A percentile compares a stretch with the other conserved stretches of the same genome.
Evolutionary conservation across 1,140 invertebrate species (phyloP).

Genomic region (Onthophagus taurus): DNA sequence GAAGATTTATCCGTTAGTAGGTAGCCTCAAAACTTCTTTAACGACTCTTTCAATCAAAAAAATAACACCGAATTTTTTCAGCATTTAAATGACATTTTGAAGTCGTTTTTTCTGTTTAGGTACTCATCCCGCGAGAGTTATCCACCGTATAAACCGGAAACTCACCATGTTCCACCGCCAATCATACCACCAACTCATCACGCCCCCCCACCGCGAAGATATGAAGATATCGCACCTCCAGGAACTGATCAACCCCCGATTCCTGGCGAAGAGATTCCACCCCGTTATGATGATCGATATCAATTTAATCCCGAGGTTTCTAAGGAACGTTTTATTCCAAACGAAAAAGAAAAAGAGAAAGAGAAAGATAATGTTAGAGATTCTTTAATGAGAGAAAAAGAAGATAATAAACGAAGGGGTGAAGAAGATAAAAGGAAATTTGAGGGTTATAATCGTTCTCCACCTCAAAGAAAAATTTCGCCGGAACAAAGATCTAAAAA

Average conservation of each 20-base stretch:
- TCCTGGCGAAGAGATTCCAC: conserved; percentile 30
- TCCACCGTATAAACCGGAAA: background rate
- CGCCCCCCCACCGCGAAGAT: conserved; percentile 21
- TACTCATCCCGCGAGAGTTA: conserved; percentile 3
- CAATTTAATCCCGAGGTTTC: conserved; percentile 10
- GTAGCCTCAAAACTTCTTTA: too few relatives aligned
- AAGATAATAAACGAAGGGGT: conserved; percentile 7
- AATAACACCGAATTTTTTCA: too few relatives aligned
- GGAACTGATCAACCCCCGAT: conserved; percentile 34
- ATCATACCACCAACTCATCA: conserved; percentile 19
- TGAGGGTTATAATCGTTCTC: conserved; percentile 12
- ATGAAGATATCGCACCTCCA: conserved; percentile 32
- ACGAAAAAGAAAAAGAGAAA: background rate
- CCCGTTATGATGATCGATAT: conserved; percentile 16
- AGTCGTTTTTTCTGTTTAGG: conserved; percentile 3
- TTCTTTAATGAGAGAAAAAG: conserved; percentile 10
- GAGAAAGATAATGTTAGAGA: conserved; percentile 13
- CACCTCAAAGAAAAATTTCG: conserved; percentile 9
- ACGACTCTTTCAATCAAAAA: too few relatives aligned
- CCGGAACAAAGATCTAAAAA: conserved; percentile 21
- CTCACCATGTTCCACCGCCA: conserved; percentile 4
- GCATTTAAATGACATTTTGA: too few relatives aligned
- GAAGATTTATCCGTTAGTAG: too few relatives aligned
- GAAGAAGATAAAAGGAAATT: conserved; percentile 14
- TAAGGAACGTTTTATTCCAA: too few relatives aligned